Base-by-base conservation (phyloP, 2,797 vertebrate species). In the Synaphobranchus kaupii region DNA sequence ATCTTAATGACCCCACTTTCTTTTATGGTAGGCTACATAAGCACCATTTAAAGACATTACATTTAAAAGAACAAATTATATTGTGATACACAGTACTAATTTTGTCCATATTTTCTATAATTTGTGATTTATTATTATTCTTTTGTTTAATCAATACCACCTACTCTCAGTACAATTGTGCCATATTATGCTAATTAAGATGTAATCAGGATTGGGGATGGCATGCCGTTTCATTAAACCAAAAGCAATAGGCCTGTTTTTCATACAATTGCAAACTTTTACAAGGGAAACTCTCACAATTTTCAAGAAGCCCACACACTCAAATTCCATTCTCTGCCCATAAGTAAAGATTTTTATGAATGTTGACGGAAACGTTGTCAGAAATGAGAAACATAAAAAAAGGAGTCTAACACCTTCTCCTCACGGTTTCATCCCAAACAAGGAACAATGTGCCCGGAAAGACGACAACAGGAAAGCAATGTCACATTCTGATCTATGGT, bases 341-440 rank as follows among this genome's bases (percentile, higher is more conserved):
- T 47, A 25, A 82, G 20, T 7, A 9, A n/a, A 52, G 22, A 39
- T 76, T 20, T 66, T 4, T 12, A 20, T 0, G 1, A 3, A 78
- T 44, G 34, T 44, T 78, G 34, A 15, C n/a, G 73, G 34, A 78
- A 47, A 20, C 44, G 0, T 44, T 78, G 73, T 39, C 39, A 66
- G 25, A 66, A 66, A n/a, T 66, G 1, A n/a, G 63, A 66, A 13
- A 78, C 8, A 7, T 78, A 22, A 78, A 39, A 78, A 39, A 78
- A 25, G 25, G 78, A 44, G 76, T 80, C 39, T 22, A 6, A 20
- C 39, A 48, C 44, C n/a, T 50, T 81, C 50, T 17, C 50, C 39
- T 34, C 34, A 80, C 81, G 85, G 80, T 80, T 80, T 71, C 44
- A 83, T 86, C 76, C 58, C 20, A 82, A 78, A 31, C 78, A 66